A percentile compares a stretch with the other conserved stretches of the same genome.
These are phyloP conservation scores for Heteromurus nitidus DNA, from an alignment of 2,888 invertebrate species.

Conservation along the genomic window DNA sequence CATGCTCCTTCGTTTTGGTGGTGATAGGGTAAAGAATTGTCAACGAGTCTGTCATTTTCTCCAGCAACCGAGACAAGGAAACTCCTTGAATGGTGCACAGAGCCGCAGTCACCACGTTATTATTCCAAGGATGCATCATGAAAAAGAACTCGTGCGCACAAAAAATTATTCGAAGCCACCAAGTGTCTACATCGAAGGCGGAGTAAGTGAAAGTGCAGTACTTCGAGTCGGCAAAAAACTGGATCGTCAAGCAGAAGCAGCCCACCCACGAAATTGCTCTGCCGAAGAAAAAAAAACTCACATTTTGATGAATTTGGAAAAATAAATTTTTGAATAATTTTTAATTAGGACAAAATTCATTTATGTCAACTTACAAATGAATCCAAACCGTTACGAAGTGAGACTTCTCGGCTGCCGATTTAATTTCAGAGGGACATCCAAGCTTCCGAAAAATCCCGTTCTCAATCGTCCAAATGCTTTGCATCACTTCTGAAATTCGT, in stretches of 20 bases:
- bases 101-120: neutral
- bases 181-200: neutral
- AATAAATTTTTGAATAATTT: too few relatives aligned
- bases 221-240: conserved; percentile 42
- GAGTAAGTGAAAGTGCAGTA: conserved; percentile 43
- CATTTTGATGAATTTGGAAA: too few relatives aligned
- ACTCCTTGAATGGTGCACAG: conserved; percentile 34
- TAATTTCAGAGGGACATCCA: conserved; percentile 20
- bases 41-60: conserved; percentile 12
- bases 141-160: conserved; percentile 51
- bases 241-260: conserved; percentile 17
- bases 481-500: conserved; percentile 49
- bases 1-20: neutral
- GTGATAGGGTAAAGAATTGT: too few relatives aligned
- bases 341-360: too few relatives aligned
- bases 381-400: conserved; percentile 38
- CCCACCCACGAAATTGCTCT: conserved; percentile 42
- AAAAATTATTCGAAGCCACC: conserved; percentile 23
- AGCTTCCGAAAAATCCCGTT: conserved; percentile 20
- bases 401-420: neutral
- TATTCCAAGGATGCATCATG: conserved; percentile 40
- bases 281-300: too few relatives aligned
- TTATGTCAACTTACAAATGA: conserved; percentile 46
- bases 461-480: conserved; percentile 32
- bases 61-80: conserved; percentile 5